These are phyloP conservation scores for Dasysyrphus albostriatus DNA, from an alignment of 2,888 invertebrate species.

Conservation along the genomic window DNA sequence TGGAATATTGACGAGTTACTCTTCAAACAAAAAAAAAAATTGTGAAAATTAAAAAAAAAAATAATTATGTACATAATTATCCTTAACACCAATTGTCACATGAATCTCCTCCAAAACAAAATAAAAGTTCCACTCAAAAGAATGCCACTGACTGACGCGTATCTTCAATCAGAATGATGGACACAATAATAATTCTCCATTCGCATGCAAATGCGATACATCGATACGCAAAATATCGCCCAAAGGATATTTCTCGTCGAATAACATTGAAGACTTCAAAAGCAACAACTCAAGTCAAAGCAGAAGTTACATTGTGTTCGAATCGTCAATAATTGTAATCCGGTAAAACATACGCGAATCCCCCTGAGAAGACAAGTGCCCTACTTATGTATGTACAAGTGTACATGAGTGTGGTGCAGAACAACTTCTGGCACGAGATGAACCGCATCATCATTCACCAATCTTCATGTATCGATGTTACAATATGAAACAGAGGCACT, in stretches of 20 bases:
- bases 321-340: conserved; percentile 67
- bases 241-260: conserved; percentile 35
- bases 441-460: conserved; percentile 24
- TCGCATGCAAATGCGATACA: conserved; percentile 61
- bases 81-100: conserved; percentile 23
- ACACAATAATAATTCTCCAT: conserved; percentile 46
- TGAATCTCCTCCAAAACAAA: conserved; percentile 35
- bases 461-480: neutral
- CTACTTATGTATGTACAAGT: conserved; percentile 47
- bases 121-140: conserved; percentile 11
- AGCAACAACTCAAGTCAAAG: conserved; percentile 20
- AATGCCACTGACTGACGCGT: conserved; percentile 71
- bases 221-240: conserved; percentile 64
- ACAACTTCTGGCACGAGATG: conserved; percentile 66
- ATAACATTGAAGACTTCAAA: conserved; percentile 12
- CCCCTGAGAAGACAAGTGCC: conserved; percentile 64
- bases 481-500: conserved; percentile 53
- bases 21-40: no score
- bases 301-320: conserved; percentile 53
- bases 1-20: no score
- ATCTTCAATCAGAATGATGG: conserved; percentile 58
- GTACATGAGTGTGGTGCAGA: neutral
- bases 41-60: no score
- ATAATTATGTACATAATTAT: no score
- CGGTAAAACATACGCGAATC: conserved; percentile 51